phyloP scores from a whole-genome alignment of 2,888 invertebrate genomes.

The Podotricha telesiphe region DNA sequence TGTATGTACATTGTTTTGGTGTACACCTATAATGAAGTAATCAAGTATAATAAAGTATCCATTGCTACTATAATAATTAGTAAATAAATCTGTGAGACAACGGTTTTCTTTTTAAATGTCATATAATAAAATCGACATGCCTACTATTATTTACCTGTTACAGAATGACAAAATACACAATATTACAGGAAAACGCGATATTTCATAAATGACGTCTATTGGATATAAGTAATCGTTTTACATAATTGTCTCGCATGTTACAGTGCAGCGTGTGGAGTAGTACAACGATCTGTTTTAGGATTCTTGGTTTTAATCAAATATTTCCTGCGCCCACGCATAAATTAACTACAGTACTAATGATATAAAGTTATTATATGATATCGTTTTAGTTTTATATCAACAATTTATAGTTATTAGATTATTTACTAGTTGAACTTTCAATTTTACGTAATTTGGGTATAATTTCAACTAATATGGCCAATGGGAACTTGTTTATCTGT shows the following conservation, averaged over 20 bases:
- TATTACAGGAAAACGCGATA: constrained; percentile 6
- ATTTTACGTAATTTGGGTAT: background rate
- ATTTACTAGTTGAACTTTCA: background rate
- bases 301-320: constrained; percentile 29
- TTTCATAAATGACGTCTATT: background rate
- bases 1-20: too few relatives aligned
- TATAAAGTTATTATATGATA: background rate
- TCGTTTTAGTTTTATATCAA: background rate
- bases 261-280: background rate
- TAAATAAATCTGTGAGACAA: too few relatives aligned
- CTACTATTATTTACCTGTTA: background rate
- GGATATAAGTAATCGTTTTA: background rate
- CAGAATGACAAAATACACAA: background rate
- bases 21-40: too few relatives aligned
- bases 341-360: background rate
- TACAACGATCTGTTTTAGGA: constrained; percentile 20
- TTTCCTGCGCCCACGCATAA: constrained; percentile 28
- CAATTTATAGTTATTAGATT: background rate
- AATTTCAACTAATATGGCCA: background rate
- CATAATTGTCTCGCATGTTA: background rate
- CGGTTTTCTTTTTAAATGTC: too few relatives aligned
- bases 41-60: too few relatives aligned
- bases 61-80: too few relatives aligned
- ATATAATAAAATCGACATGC: background rate
- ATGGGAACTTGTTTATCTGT: background rate